Conservation (phyloP, 2,797 vertebrate genomes). For the Lacerta agilis region DNA sequence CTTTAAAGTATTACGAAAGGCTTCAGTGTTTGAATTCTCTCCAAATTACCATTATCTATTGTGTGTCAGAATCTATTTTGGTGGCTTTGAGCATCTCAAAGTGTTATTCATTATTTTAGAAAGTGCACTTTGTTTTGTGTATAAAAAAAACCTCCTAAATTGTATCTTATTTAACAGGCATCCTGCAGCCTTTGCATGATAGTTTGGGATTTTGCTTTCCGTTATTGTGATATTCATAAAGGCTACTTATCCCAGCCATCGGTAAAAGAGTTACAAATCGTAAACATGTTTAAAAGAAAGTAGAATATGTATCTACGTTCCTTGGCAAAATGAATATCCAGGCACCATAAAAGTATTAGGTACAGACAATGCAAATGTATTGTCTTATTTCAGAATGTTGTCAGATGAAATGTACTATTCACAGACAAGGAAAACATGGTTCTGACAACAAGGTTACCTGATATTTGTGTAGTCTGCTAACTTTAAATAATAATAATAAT, state of each 20-base stretch:
- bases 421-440: neutral
- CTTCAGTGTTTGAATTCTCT: slow-evolving; percentile 1
- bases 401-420: slow-evolving; percentile 1
- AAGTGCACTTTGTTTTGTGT: neutral
- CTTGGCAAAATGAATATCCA: neutral
- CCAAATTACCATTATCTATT: slow-evolving; percentile 11
- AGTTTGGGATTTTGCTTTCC: neutral
- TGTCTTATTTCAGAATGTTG: neutral
- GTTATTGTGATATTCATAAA: neutral
- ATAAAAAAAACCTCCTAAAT: neutral
- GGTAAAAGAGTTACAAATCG: neutral
- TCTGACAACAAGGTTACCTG: neutral
- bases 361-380: neutral
- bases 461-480: neutral
- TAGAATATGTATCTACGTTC: neutral
- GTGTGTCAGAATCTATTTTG: slow-evolving; percentile 23
- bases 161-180: neutral
- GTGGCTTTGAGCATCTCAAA: neutral
- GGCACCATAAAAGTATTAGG: neutral
- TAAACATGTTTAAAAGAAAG: neutral
- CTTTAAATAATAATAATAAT: neutral
- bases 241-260: neutral
- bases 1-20: slow-evolving; percentile 12
- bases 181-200: neutral
- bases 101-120: slow-evolving; percentile 11